Conservation (phyloP, 2,888 invertebrate genomes). For the Drosophila mercatorum region DNA sequence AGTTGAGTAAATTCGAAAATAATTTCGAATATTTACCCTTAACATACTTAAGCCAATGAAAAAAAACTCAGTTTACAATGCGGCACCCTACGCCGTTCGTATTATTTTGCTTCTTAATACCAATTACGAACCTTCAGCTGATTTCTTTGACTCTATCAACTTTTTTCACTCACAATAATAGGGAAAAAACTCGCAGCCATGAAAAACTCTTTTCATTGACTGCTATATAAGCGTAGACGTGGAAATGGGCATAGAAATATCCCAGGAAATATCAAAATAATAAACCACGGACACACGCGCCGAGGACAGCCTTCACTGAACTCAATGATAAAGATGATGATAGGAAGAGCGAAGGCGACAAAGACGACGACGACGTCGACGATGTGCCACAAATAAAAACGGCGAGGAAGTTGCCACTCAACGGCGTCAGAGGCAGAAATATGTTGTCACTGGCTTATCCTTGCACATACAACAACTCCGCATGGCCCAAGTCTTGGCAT, state of each 20-base stretch:
- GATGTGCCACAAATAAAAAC: slow-evolving; percentile 47
- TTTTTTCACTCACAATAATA: slow-evolving; percentile 24
- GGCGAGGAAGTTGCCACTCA: slow-evolving; percentile 67
- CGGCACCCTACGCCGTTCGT: neutral
- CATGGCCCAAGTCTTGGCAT: neutral
- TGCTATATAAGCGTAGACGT: neutral
- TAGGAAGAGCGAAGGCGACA: slow-evolving; percentile 34
- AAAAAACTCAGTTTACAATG: neutral
- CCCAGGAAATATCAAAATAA: slow-evolving; percentile 68
- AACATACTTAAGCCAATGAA: neutral
- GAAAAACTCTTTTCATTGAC: slow-evolving; percentile 46
- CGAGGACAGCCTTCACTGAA: slow-evolving; percentile 30
- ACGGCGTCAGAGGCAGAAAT: slow-evolving; percentile 49
- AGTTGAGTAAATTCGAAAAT: neutral
- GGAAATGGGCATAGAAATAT: slow-evolving; percentile 54
- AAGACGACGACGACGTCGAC: slow-evolving; percentile 8
- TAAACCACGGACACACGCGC: slow-evolving; percentile 58
- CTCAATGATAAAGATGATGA: slow-evolving; percentile 51
- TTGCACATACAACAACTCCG: slow-evolving; percentile 20
- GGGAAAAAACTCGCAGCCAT: slow-evolving; percentile 12
- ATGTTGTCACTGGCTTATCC: slow-evolving; percentile 57
- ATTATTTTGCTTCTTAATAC: neutral
- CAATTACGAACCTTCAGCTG: slow-evolving; percentile 23
- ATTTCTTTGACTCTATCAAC: slow-evolving; percentile 50
- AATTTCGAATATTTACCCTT: neutral